Evolutionary conservation across 2,113 vertebrate species (phyloP).

Genomic region (Galbula dea): DNA sequence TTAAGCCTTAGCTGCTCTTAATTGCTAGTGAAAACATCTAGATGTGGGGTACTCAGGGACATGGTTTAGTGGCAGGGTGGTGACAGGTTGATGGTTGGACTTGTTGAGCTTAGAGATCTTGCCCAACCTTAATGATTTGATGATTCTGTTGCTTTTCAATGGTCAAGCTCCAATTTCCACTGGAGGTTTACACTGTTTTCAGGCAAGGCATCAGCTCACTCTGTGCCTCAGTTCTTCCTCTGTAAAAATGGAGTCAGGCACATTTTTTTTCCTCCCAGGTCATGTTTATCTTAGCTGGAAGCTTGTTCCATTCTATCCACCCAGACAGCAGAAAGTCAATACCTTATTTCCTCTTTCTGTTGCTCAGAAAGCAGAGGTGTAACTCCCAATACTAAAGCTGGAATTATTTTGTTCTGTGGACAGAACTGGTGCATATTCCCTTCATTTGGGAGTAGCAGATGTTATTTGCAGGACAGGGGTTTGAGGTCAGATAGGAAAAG

Average conservation of each 20-base stretch:
- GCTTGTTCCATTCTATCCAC: not conserved
- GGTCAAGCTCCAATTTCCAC: not conserved
- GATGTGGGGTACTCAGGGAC: too few species aligned
- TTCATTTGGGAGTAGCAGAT: not conserved
- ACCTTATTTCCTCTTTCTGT: too few species aligned
- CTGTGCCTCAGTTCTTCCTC: not conserved
- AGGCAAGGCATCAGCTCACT: not conserved
- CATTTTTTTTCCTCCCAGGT: not conserved
- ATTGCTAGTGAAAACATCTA: too few species aligned
- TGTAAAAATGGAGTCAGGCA: not conserved
- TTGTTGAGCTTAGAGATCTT: too few species aligned
- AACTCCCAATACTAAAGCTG: not conserved
- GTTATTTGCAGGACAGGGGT: not conserved
- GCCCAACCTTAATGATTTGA: too few species aligned
- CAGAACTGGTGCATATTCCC: not conserved
- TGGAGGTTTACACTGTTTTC: not conserved
- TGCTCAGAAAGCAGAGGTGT: not conserved
- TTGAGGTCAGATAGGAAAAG: not conserved
- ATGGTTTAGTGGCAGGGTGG: too few species aligned
- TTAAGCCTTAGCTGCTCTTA: too few species aligned
- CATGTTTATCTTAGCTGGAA: not conserved
- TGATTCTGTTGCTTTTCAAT: not conserved
- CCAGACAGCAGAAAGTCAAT: not conserved
- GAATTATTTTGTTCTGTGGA: not conserved
- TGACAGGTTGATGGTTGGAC: too few species aligned